These are phyloP conservation scores for Heterochromis multidens DNA, from an alignment of 2,113 vertebrate species.

Conservation along the genomic window DNA sequence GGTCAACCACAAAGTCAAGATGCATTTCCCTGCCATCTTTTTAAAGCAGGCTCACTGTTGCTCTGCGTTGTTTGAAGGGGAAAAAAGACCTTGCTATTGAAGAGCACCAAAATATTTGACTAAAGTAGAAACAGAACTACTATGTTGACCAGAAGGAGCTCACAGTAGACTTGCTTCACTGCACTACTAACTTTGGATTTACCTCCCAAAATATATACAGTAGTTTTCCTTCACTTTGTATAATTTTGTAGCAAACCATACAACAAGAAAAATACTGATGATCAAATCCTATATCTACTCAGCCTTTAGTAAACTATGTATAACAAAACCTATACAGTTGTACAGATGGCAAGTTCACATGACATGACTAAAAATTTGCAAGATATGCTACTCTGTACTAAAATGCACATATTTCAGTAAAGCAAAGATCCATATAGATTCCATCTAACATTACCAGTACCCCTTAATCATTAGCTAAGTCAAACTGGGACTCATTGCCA, in stretches of 20 bases:
- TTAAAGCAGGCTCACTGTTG: constrained; percentile 29
- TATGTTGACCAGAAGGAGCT: neutral
- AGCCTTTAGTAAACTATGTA: neutral
- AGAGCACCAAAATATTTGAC: constrained; percentile 2
- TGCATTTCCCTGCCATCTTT: constrained; percentile 47
- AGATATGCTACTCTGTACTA: neutral
- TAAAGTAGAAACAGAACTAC: neutral
- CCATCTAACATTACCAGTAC: neutral
- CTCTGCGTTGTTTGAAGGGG: constrained; percentile 4
- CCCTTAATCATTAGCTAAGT: constrained; percentile 47
- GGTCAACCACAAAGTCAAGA: constrained; percentile 62
- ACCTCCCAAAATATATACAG: neutral
- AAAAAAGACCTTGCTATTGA: neutral
- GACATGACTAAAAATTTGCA: neutral
- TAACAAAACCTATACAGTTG: neutral
- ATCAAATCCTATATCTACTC: neutral
- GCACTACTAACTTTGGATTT: neutral
- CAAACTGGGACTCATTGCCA: constrained; percentile 40
- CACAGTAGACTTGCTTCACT: neutral
- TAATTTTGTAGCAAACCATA: neutral
- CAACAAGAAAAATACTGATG: neutral
- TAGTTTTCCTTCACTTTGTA: neutral
- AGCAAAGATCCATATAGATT: constrained; percentile 7
- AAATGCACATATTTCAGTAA: neutral
- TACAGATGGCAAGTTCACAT: neutral